Percentiles rank a stretch among this genome's conserved stretches.
phyloP scores from a whole-genome alignment of 1,140 invertebrate species.

The Brachionus sp. region DNA sequence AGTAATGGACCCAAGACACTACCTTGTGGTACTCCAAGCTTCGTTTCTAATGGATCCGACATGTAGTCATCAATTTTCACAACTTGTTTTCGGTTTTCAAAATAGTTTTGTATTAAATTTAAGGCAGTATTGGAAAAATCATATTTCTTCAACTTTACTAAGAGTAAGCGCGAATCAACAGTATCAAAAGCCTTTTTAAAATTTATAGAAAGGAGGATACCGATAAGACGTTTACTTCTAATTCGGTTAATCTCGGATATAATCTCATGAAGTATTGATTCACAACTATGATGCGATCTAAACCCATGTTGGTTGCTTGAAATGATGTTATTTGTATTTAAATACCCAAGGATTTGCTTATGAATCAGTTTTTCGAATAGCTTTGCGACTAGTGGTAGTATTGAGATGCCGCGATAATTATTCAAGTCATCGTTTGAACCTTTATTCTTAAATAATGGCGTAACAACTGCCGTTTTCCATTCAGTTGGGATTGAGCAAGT shows the following conservation, averaged over 20 bases:
- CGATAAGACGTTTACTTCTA: not conserved
- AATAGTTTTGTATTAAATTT: not conserved
- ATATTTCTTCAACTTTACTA: not conserved
- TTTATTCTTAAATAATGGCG: not conserved
- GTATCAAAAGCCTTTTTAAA: constrained; percentile 14
- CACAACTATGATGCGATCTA: not conserved
- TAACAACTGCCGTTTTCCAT: not conserved
- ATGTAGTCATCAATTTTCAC: not conserved
- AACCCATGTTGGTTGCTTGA: not conserved
- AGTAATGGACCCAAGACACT: not conserved
- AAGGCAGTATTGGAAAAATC: not conserved
- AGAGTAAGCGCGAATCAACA: not conserved
- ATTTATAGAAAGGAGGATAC: not conserved
- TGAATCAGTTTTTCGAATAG: not conserved
- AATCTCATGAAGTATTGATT: not conserved
- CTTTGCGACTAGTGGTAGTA: not conserved
- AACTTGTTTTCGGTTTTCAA: not conserved
- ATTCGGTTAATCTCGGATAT: not conserved
- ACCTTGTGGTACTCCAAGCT: constrained; percentile 4
- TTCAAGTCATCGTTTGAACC: not conserved
- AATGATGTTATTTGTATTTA: not conserved
- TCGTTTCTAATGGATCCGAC: not conserved
- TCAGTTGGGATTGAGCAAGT: not conserved
- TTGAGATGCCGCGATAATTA: not conserved
- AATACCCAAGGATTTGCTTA: not conserved